These are phyloP conservation scores for Agrypnus murinus DNA, from an alignment of 2,888 invertebrate genomes.

Conservation along the genomic window DNA sequence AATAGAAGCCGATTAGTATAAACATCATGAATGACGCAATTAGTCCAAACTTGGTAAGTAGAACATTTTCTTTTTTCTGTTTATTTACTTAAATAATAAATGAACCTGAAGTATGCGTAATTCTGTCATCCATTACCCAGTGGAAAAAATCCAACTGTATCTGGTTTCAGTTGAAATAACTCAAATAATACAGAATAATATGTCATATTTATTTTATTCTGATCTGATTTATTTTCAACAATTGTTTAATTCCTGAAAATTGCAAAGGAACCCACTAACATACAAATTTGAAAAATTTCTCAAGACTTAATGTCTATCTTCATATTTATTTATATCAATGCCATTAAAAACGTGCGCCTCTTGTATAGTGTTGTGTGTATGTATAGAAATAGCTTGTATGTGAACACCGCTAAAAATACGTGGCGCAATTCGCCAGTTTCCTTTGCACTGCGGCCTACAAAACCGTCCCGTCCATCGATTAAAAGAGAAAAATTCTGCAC, in stretches of 20 bases:
- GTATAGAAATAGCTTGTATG: conserved; percentile 66
- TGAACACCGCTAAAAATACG: conserved; percentile 69
- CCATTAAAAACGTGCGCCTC: conserved; percentile 44
- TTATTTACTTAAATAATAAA: no score
- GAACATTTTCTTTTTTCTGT: not conserved
- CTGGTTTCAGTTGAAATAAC: conserved; percentile 8
- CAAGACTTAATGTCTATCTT: not conserved
- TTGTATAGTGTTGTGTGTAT: conserved; percentile 47
- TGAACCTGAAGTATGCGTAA: conserved; percentile 26
- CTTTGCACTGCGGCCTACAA: conserved; percentile 65
- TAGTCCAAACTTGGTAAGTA: conserved; percentile 55
- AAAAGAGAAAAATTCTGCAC: conserved; percentile 18
- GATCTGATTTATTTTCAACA: no score
- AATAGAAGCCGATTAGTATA: conserved; percentile 17
- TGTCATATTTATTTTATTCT: no score
- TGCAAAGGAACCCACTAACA: no score
- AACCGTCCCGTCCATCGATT: conserved; percentile 56
- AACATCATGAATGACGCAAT: conserved; percentile 51
- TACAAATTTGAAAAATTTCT: no score
- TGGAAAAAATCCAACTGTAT: conserved; percentile 3
- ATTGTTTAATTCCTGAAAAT: no score
- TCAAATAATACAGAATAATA: no score
- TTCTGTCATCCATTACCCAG: conserved; percentile 30
- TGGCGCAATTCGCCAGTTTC: conserved; percentile 68
- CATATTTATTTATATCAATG: conserved; percentile 45